Evolutionary conservation across 2,797 vertebrate genomes (phyloP).

Genomic region (Enteromius mattozi): DNA sequence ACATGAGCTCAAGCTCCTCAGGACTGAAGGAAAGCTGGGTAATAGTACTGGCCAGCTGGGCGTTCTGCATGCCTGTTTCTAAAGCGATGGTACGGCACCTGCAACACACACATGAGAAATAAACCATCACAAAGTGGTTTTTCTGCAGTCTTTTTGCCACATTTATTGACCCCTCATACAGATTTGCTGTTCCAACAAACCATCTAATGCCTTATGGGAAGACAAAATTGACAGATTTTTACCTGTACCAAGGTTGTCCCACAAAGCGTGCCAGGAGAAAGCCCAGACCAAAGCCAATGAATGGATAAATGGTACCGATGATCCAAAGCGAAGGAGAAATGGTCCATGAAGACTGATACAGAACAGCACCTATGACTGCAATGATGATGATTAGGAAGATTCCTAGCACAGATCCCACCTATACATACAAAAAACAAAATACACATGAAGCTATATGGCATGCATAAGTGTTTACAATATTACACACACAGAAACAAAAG

Average conservation of each 20-base stretch:
- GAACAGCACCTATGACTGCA: conserved; percentile 89
- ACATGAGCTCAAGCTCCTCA: conserved; percentile 87
- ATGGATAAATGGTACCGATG: conserved; percentile 90
- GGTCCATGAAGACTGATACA: conserved; percentile 92
- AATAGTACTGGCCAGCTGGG: conserved; percentile 93
- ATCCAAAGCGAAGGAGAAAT: conserved; percentile 90
- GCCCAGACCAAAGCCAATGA: conserved; percentile 86
- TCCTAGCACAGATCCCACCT: conserved; percentile 89
- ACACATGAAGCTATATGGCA: background rate
- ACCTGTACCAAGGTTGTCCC: conserved; percentile 91
- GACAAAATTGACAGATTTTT: conserved; percentile 27
- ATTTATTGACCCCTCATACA: background rate
- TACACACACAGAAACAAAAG: background rate
- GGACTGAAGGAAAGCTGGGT: conserved; percentile 90
- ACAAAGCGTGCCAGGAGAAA: conserved; percentile 86
- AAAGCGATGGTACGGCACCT: conserved; percentile 94
- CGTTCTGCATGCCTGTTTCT: conserved; percentile 96
- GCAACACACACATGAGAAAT: background rate
- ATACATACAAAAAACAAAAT: conserved; percentile 28
- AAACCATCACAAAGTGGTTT: background rate
- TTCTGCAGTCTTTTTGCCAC: background rate
- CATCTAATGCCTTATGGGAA: background rate
- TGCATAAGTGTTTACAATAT: background rate
- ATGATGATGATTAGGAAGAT: conserved; percentile 83
- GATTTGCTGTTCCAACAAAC: background rate